These are phyloP conservation scores for Aporophyla nigra DNA, from an alignment of 2,888 invertebrate species.

Conservation along the genomic window DNA sequence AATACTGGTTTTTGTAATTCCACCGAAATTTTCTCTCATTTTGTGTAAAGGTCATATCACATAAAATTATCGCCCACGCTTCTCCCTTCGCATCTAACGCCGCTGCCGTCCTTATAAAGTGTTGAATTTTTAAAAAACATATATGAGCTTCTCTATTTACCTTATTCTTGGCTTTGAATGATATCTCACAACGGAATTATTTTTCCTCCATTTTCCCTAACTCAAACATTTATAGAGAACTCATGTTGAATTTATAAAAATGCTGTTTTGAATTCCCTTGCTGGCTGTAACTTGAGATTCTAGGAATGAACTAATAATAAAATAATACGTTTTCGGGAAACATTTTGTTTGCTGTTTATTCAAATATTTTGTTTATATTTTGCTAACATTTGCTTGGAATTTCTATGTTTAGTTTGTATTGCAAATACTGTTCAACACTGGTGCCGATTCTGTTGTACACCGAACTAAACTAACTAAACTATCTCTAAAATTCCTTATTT, in stretches of 20 bases:
- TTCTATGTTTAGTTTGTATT: slow-evolving; percentile 30
- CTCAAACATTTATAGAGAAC: slow-evolving; percentile 46
- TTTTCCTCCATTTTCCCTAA: slow-evolving; percentile 46
- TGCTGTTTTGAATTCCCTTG: slow-evolving; percentile 52
- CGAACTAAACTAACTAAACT: too few species aligned
- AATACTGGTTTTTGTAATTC: not conserved
- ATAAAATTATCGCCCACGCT: slow-evolving; percentile 7
- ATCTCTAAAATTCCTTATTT: too few species aligned
- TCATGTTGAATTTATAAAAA: slow-evolving; percentile 44
- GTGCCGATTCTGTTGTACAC: too few species aligned
- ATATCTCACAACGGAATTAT: slow-evolving; percentile 55
- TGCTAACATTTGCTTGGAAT: slow-evolving; percentile 16
- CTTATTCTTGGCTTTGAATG: slow-evolving; percentile 49
- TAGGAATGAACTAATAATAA: slow-evolving; percentile 49
- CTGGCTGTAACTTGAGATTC: slow-evolving; percentile 49
- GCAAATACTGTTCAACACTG: not conserved
- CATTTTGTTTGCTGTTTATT: slow-evolving; percentile 12
- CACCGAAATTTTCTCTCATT: not conserved
- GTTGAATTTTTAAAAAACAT: slow-evolving; percentile 58
- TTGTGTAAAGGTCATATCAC: not conserved
- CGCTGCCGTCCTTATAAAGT: slow-evolving; percentile 23
- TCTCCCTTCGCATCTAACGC: not conserved
- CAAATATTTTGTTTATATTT: slow-evolving; percentile 31
- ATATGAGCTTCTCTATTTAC: slow-evolving; percentile 48
- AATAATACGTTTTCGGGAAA: slow-evolving; percentile 38